Conservation (phyloP, 1,140 invertebrate genomes). For the Temnothorax curvispinosus region DNA sequence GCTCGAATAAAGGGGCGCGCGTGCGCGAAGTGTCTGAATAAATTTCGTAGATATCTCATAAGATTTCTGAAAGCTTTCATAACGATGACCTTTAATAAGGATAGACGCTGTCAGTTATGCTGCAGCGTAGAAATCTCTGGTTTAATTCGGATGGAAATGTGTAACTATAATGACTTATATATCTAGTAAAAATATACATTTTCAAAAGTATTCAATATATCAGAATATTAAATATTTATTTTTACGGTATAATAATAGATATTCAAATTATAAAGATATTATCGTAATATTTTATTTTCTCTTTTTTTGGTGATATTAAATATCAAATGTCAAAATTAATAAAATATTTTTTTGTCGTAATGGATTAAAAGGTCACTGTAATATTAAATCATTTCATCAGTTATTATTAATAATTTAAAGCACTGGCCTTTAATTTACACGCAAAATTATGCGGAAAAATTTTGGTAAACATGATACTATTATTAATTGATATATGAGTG, state of each 20-base stretch:
- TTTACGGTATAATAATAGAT: not conserved
- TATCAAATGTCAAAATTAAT: not conserved
- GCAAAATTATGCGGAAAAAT: not conserved
- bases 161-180: not conserved
- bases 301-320: not conserved
- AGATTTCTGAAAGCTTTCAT: slow-evolving; percentile 8
- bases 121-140: not conserved
- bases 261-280: not conserved
- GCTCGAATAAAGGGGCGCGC: not conserved
- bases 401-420: slow-evolving; percentile 10
- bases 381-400: not conserved
- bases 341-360: not conserved
- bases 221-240: not conserved
- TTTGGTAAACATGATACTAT: not conserved
- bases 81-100: slow-evolving; percentile 15
- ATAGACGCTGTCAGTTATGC: not conserved
- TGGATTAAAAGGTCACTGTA: not conserved
- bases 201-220: not conserved
- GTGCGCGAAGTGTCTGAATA: not conserved
- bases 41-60: slow-evolving; percentile 28
- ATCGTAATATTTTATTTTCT: not conserved
- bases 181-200: not conserved
- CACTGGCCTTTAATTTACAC: not conserved
- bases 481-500: not conserved
- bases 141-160: not conserved